Evolutionary conservation across 2,113 vertebrate genomes (phyloP), one percentile per base, ranked within the genome.

Genomic region (Carassius gibelio): DNA sequence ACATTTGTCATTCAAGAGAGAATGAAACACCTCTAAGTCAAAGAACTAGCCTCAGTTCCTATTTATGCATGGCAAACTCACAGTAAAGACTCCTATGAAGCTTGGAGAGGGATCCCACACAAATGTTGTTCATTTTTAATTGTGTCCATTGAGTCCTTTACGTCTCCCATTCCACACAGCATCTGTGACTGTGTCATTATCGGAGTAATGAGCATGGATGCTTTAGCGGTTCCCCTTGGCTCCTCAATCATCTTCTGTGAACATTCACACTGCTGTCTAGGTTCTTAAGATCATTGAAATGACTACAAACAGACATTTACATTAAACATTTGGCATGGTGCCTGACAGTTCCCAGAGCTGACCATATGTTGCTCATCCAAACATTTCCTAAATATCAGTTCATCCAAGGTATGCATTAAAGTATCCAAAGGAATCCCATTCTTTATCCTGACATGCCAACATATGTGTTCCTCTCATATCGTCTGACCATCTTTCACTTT

Each of bases 401-500:
- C 9, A 72, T 52, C 59, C 34, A 19, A 45, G 17, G 76, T 80
- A 45, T 13, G 4, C 66, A 55, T 84, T 83, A 69, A 8, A 79
- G 5, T 15, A 26, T 62, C 66, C 23, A 82, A 21, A 9, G 30
- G 26, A 45, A 38, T 68, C 62, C 45, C 79, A 69, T 68, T 69
- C 42, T 52, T 80, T n/a, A 19, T 42, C 14, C 74, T 75, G 8
- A 45, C 48, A 55, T 26, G 9, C 13, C 19, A 61, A 55, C 78
- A 78, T 48, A 36, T 80, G 57, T 80, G 57, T 14, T 71, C 34
- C 38, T 21, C 19, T 21, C 64, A 68, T 64, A 76, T 76, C 34
- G 17, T 85, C 64, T 62, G 26, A 34, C 21, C 80, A 69, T 57
- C 62, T 68, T 42, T 84, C 55, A 61, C 84, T 85, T 80, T 55